Evolutionary conservation across 2,888 invertebrate species (phyloP).

Genomic region (Trissoscelio sp.): DNA sequence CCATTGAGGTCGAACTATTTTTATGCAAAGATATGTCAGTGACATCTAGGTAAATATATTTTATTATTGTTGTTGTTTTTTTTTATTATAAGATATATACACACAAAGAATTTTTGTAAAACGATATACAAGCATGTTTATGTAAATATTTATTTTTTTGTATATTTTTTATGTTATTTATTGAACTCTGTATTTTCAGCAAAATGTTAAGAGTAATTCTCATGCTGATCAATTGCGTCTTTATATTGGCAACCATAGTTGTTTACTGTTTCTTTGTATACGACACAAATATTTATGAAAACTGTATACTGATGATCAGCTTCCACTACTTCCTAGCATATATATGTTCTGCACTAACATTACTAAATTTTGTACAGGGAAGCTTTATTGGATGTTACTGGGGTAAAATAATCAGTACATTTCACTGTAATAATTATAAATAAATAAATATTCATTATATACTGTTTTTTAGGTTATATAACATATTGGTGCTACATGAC

Average conservation of each 20-base stretch:
- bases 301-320: not conserved
- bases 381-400: conserved; percentile 16
- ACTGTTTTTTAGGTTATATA: conserved; percentile 11
- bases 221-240: not conserved
- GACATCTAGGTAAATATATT: conserved; percentile 20
- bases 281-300: conserved; percentile 5
- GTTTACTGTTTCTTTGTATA: not conserved
- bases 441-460: not conserved
- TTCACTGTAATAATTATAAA: not conserved
- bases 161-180: no score
- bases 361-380: not conserved
- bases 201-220: not conserved
- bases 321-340: conserved; percentile 2
- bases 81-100: no score
- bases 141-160: no score
- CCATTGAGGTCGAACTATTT: conserved; percentile 13
- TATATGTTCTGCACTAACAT: not conserved
- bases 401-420: conserved; percentile 16
- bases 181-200: no score
- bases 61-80: no score
- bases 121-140: no score
- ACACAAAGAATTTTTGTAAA: no score
- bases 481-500: conserved; percentile 11
- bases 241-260: not conserved
- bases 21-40: conserved; percentile 15